Percentiles rank a stretch among this genome's conserved stretches.
phyloP scores from a whole-genome alignment of 1,140 invertebrate species.

The Drosophila sechellia region DNA sequence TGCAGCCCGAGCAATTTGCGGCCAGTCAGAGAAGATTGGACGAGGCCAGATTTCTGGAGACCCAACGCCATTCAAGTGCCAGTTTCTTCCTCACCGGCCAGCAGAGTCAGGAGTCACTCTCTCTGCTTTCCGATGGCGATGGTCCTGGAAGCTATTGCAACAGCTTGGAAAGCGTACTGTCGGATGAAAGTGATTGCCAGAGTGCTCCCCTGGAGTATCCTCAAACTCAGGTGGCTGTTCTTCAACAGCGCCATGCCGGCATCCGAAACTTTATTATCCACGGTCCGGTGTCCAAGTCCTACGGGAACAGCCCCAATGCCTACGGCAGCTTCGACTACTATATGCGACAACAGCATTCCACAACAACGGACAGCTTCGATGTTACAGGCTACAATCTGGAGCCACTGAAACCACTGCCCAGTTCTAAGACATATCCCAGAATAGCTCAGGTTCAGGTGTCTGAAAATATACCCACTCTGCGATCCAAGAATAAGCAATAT shows the following conservation, averaged over 20 bases:
- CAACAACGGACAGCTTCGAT: constrained; percentile 71
- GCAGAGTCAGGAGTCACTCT: constrained; percentile 91
- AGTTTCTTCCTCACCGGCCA: constrained; percentile 88
- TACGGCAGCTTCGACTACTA: constrained; percentile 83
- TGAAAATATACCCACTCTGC: constrained; percentile 78
- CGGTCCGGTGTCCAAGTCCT: constrained; percentile 86
- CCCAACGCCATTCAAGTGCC: constrained; percentile 87
- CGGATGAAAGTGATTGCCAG: constrained; percentile 92
- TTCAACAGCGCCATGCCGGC: constrained; percentile 83
- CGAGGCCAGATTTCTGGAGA: constrained; percentile 79
- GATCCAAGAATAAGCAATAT: constrained; percentile 81
- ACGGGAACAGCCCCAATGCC: constrained; percentile 87
- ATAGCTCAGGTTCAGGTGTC: constrained; percentile 45
- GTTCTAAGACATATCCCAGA: constrained; percentile 76
- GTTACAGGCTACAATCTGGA: constrained; percentile 78
- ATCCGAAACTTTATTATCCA: constrained; percentile 80
- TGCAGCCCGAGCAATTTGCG: constrained; percentile 71
- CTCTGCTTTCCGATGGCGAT: constrained; percentile 88
- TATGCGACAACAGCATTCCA: constrained; percentile 58
- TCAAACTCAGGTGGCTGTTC: constrained; percentile 85
- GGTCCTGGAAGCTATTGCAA: constrained; percentile 86
- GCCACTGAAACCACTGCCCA: constrained; percentile 65
- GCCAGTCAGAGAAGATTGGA: constrained; percentile 65
- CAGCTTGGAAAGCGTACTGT: constrained; percentile 91
- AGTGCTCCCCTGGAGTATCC: constrained; percentile 89